Evolutionary conservation across 2,113 vertebrate species (phyloP).

Genomic region (Mola mola): DNA sequence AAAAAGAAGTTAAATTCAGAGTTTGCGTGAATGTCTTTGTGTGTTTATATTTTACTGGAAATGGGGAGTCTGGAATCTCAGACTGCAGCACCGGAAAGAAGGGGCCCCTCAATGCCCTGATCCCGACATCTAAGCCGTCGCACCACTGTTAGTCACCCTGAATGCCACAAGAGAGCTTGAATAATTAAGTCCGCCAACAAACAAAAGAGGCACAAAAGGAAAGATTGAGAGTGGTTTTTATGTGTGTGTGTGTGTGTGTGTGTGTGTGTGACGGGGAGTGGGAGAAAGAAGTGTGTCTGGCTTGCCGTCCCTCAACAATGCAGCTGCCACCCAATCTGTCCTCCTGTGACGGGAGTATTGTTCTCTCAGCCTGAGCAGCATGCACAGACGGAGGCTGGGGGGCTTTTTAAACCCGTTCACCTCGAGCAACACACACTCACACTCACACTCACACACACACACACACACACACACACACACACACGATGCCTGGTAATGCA

Average conservation of each 20-base stretch:
- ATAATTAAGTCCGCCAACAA: constrained; percentile 89
- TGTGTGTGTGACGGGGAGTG: constrained; percentile 68
- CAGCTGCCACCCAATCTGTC: constrained; percentile 96
- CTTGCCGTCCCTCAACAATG: constrained; percentile 89
- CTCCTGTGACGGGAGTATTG: constrained; percentile 88
- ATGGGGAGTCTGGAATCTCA: constrained; percentile 11
- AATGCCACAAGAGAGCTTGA: constrained; percentile 91
- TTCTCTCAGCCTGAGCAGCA: constrained; percentile 83
- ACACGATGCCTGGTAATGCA: constrained; percentile 73
- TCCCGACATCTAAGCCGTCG: constrained; percentile 87
- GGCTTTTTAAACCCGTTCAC: constrained; percentile 73
- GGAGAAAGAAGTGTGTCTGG: constrained; percentile 91
- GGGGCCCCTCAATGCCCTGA: constrained; percentile 56
- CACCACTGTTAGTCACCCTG: constrained; percentile 86
- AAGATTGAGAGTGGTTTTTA: constrained; percentile 51
- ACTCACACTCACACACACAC: constrained; percentile 22
- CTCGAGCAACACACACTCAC: constrained; percentile 30
- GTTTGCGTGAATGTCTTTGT: background rate
- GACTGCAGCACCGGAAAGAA: constrained; percentile 29
- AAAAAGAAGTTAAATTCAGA: background rate
- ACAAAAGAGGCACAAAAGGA: constrained; percentile 84
- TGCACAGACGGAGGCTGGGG: constrained; percentile 84
- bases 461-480: constrained; percentile 23
- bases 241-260: constrained; percentile 67
- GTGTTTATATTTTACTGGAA: background rate